Evolutionary conservation across 30 jellyfish, hydroid and myxozoan genomes (phyloP).

Genomic region (Mastigias papua): DNA sequence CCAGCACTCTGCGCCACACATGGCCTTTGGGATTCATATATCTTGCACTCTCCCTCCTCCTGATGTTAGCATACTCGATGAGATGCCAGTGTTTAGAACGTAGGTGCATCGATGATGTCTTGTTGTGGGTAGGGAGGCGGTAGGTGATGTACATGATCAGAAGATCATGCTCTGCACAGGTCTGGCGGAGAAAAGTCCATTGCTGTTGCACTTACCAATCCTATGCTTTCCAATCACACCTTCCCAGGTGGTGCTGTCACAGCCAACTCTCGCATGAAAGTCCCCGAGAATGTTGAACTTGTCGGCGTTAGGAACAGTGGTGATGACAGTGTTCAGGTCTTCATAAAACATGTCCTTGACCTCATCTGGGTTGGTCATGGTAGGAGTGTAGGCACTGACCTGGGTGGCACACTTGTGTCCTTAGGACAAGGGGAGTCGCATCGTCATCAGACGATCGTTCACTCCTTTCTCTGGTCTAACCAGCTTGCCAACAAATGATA

Average conservation of each 20-base stretch:
- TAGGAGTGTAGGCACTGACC: slow-evolving; percentile 45
- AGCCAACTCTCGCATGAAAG: slow-evolving; percentile 35
- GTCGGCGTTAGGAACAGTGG: slow-evolving; percentile 21
- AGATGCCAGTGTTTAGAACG: slow-evolving; percentile 74
- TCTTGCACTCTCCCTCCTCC: not conserved
- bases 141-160: slow-evolving; percentile 40
- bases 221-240: slow-evolving; percentile 52
- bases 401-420: slow-evolving; percentile 29
- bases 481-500: slow-evolving; percentile 4
- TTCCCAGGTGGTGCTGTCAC: slow-evolving; percentile 47
- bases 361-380: slow-evolving; percentile 57
- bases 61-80: slow-evolving; percentile 30
- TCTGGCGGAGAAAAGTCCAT: slow-evolving; percentile 41
- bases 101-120: slow-evolving; percentile 70
- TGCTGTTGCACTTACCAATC: slow-evolving; percentile 27
- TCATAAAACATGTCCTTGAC: slow-evolving; percentile 31
- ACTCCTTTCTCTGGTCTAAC: slow-evolving; percentile 17
- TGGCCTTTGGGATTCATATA: slow-evolving; percentile 15
- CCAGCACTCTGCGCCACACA: slow-evolving; percentile 57
- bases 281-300: slow-evolving; percentile 35
- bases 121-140: slow-evolving; percentile 44
- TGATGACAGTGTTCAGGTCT: slow-evolving; percentile 15
- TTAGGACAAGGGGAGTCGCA: slow-evolving; percentile 35
- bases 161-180: slow-evolving; percentile 51
- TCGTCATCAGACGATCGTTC: slow-evolving; percentile 63